These are phyloP conservation scores for Dasypogon diadema DNA, from an alignment of 2,888 invertebrate species.

Conservation along the genomic window DNA sequence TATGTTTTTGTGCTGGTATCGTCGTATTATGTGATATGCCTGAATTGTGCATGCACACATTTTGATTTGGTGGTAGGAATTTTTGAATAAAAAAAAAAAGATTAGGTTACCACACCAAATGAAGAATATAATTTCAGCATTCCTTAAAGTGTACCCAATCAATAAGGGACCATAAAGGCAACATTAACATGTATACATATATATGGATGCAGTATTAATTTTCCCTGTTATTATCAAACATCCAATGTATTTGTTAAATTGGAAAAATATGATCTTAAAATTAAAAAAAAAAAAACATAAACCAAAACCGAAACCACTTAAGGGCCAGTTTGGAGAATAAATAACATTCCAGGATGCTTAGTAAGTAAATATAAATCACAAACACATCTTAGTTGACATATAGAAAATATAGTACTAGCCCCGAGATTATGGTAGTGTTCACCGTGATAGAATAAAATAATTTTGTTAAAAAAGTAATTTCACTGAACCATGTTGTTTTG, in stretches of 20 bases:
- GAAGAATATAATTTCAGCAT: slow-evolving; percentile 11
- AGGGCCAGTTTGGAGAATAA: slow-evolving; percentile 30
- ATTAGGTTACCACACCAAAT: slow-evolving; percentile 38
- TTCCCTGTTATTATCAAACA: not conserved
- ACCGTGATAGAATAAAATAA: not conserved
- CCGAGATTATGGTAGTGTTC: not conserved
- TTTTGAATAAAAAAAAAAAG: not conserved
- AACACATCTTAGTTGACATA: slow-evolving; percentile 33
- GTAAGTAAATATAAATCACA: slow-evolving; percentile 16
- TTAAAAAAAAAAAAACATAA: slow-evolving; percentile 7
- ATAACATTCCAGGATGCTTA: slow-evolving; percentile 48
- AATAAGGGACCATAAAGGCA: not conserved
- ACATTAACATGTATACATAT: no score
- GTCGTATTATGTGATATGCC: not conserved
- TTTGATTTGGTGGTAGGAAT: not conserved
- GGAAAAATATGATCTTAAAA: slow-evolving; percentile 10
- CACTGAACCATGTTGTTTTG: slow-evolving; percentile 35
- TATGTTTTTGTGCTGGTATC: not conserved
- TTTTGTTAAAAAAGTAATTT: not conserved
- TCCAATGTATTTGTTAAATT: slow-evolving; percentile 24
- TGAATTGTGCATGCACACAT: slow-evolving; percentile 35
- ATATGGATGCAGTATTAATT: not conserved
- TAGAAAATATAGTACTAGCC: slow-evolving; percentile 12
- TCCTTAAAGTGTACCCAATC: slow-evolving; percentile 19
- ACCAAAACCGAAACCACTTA: slow-evolving; percentile 42